Evolutionary conservation across 2,113 vertebrate genomes (phyloP), one percentile per base, ranked within the genome.

Genomic region (Phaethon lepturus): DNA sequence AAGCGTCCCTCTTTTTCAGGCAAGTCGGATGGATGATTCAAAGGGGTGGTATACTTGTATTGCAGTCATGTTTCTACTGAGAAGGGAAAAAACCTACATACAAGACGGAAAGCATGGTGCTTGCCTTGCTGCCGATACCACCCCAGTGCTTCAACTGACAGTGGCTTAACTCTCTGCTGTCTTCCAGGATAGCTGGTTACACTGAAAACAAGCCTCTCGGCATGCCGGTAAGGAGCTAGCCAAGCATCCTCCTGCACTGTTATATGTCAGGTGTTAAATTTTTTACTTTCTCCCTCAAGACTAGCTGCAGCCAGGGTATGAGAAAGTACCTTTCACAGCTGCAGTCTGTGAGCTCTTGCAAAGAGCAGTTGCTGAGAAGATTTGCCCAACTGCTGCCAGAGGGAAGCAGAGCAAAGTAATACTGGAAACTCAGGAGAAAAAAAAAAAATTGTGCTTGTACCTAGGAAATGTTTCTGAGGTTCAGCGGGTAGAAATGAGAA

Each of bases 21-120:
- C 15, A 15, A 10, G n/a, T 47, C 0, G 2, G 67, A 7, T n/a
- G 63, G 50, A 7, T 63, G 40, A 33, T 40, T 68, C n/a, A 24
- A 13, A 77, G 71, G 38, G n/a, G 8, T 64, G 69, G 5, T 72
- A 7, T 20, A 45, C 11, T 22, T 72, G 33, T 45, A 5, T 0
- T 63, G 42, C 47, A 71, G 60, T 38, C 15, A 0, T n/a, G 7
- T 47, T 82, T 68, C 17, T 90, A 1, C 17, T 11, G 45, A 77
- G 90, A 52, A 59, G n/a, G 40, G 12, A 10, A 6, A 6, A 78
- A 52, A 17, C 4, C 8, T 40, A 0, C 2, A 2, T 6, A 4
- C 5, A 44, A 33, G 49, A 44, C 3, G 20, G 24, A 31, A 66
- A 85, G n/a, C 16, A 4, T 7, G 2, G 11, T 72, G 72, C 25